Base-by-base conservation (phyloP, 1,140 invertebrate species). In the Drosophila baimaii region DNA sequence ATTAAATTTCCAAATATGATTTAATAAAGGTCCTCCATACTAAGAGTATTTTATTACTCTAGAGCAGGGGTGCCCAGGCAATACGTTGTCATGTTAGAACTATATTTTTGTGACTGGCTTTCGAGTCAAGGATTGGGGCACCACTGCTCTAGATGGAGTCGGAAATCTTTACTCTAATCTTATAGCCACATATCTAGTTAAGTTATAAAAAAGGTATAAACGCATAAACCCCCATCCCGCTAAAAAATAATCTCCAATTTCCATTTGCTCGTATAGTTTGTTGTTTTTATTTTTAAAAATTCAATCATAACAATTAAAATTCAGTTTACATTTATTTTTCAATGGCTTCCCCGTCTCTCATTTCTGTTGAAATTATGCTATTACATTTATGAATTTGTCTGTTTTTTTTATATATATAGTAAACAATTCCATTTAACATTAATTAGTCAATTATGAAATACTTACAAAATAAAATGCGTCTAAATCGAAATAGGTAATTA, bases 401-500 rank as follows among this genome's bases (percentile, higher is more conserved):
- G 46, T 74, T n/a, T n/a, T n/a, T n/a, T n/a, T n/a, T 83, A 77
- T 62, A 63, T 77, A 57, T 72, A 57, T 39, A n/a, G 19, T 75
- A 81, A 85, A 85, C 82, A 81, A 86, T 81, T 86, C 78, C 65
- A 47, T 55, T 81, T 64, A 46, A 72, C 35, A 66, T 77, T 52
- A 66, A 66, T 64, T 84, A 57, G 70, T 79, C 65, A 70, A 71
- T 66, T 80, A 70, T 88, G 82, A 82, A 88, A 88, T 80, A 80
- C 79, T 88, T 88, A 88, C 31, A 82, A 88, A 88, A 88, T 88
- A 88, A 88, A 88, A 88, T 88, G 83, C 83, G 79, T 88, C 76
- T 80, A 80, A 82, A 82, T 80, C 47, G 76, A 88, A 84, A 79
- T 86, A 81, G 51, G 71, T 65, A 55, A 27, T 65, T 58, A 64